Evolutionary conservation across 2,888 invertebrate species (phyloP), one percentile per base, ranked within the genome.

Genomic region (Melanargia galathea): DNA sequence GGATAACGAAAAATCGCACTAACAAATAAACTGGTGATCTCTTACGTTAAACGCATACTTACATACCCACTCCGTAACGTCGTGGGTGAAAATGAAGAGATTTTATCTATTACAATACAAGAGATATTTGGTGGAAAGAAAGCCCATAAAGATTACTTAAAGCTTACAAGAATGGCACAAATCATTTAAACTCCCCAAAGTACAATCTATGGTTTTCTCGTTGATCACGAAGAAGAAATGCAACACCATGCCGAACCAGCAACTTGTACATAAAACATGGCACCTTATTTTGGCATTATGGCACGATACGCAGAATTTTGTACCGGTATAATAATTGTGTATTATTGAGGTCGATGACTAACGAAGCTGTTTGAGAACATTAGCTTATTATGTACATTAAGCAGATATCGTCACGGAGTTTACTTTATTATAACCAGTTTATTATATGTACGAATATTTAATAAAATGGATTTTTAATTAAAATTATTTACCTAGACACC

Each of bases 271-370:
- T 49, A 62, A 65, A 59, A 62, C 51, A 46, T 20, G 33, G 30
- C 35, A 59, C 57, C 56, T 45, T 60, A 52, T 60, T 57, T 60
- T 56, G 43, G 58, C 51, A 62, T 65, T 65, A 65, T 65, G 62
- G 63, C 60, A 35, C 33, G 52, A 13, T 63, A 60, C 52, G 48
- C 22, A 33, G 56, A 60, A 62, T 49, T 55, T 49, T 62, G 61
- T 20, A 33, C 52, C 35, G 11, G 52, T 35, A 35, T 26, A n/a
- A n/a, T n/a, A n/a, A n/a, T n/a, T n/a, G n/a, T n/a, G n/a, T n/a
- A n/a, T 30, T 57, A 70, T 70, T 66, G 65, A 66, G 70, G 66
- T 57, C 67, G 68, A 63, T 66, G 69, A 70, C 66, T 70, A 67
- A 70, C 52, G 33, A 62, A 57, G 48, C 62, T 67, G 64, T 64